phyloP scores from a whole-genome alignment of 2,113 vertebrate species.

The Toxotes jaculatrix region DNA sequence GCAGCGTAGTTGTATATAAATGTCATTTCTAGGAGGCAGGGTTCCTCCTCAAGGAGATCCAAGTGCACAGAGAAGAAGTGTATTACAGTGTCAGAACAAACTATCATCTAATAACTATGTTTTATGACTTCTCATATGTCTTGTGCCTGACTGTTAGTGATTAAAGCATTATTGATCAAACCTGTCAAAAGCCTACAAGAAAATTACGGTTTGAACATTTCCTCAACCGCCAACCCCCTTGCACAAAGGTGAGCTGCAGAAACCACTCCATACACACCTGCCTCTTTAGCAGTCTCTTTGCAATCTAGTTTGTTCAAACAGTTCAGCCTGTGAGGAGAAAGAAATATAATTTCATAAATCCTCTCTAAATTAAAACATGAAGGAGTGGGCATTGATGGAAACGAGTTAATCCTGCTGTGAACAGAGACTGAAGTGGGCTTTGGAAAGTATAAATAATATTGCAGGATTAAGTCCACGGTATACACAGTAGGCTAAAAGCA shows the following conservation, averaged over 20 bases:
- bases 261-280: slow-evolving; percentile 34
- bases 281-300: slow-evolving; percentile 33
- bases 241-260: slow-evolving; percentile 39
- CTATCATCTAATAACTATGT: slow-evolving; percentile 40
- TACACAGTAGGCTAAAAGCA: background rate
- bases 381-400: slow-evolving; percentile 59
- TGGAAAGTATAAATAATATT: slow-evolving; percentile 56
- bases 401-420: slow-evolving; percentile 65
- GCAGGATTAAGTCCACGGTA: slow-evolving; percentile 39
- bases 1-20: background rate
- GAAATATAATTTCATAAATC: slow-evolving; percentile 69
- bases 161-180: slow-evolving; percentile 62
- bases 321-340: slow-evolving; percentile 46
- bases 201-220: slow-evolving; percentile 43
- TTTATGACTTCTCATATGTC: slow-evolving; percentile 42
- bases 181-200: slow-evolving; percentile 51
- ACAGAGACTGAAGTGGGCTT: slow-evolving; percentile 60
- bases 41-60: background rate
- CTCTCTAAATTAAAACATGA: slow-evolving; percentile 72
- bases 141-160: slow-evolving; percentile 18
- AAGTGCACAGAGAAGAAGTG: background rate
- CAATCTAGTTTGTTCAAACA: slow-evolving; percentile 67
- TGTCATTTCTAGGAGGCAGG: background rate
- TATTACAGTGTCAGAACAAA: slow-evolving; percentile 23
- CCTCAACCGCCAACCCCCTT: slow-evolving; percentile 15